phyloP scores from a whole-genome alignment of 2,113 vertebrate species.

The Tringa solitaria region DNA sequence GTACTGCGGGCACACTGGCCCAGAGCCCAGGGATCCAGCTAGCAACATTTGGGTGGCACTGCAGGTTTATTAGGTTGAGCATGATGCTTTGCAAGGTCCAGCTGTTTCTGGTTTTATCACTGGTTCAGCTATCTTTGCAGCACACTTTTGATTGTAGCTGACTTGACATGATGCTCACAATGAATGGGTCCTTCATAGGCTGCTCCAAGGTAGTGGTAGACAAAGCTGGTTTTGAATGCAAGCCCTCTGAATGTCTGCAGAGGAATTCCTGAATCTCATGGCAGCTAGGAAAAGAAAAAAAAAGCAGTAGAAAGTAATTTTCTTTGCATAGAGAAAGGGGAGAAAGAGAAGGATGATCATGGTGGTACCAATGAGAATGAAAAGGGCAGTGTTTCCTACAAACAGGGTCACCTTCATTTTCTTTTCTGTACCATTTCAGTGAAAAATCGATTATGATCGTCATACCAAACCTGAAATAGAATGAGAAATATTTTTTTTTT shows the following conservation, averaged over 20 bases:
- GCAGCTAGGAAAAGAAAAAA: background rate
- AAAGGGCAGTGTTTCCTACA: background rate
- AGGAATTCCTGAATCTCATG: background rate
- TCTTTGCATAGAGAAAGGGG: background rate
- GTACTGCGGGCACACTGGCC: background rate
- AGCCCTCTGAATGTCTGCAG: background rate
- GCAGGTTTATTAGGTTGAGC: background rate
- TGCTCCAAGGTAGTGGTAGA: background rate
- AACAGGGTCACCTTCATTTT: background rate
- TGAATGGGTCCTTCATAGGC: background rate
- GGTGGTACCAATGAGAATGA: background rate
- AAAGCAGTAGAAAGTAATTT: background rate
- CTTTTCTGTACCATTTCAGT: background rate
- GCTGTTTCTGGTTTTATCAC: background rate
- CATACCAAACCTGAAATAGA: background rate
- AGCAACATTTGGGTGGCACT: background rate
- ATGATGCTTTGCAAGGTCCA: background rate
- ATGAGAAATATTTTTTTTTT: background rate
- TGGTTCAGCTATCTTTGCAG: background rate
- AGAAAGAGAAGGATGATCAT: background rate
- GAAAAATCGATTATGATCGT: background rate
- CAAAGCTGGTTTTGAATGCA: background rate
- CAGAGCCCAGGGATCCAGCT: background rate
- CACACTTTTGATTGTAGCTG: background rate
- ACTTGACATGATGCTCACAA: background rate